These are phyloP conservation scores for Pachycephus smyrnensis DNA, from an alignment of 2,888 invertebrate species.

Conservation along the genomic window DNA sequence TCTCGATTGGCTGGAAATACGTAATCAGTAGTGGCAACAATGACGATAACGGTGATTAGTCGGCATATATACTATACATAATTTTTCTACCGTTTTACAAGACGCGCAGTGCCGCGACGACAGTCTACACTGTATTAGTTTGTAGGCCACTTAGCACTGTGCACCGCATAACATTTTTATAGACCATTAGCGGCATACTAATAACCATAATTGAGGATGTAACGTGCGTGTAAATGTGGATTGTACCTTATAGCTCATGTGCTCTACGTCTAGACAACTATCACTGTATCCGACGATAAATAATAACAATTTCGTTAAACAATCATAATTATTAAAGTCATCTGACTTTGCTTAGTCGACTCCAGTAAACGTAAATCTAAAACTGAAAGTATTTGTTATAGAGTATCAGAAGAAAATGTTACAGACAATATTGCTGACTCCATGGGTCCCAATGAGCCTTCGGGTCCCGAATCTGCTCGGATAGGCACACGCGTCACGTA, in stretches of 20 bases:
- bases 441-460: neutral
- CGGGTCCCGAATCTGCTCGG: neutral
- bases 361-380: neutral
- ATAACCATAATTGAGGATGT: constrained; percentile 11
- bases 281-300: neutral
- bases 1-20: neutral
- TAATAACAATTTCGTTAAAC: neutral
- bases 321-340: neutral
- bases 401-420: neutral
- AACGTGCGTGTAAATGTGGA: constrained; percentile 11
- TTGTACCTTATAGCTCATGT: neutral
- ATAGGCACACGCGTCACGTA: neutral
- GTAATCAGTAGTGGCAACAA: neutral
- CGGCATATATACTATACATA: neutral
- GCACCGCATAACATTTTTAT: constrained; percentile 1
- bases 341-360: neutral
- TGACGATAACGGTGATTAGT: neutral
- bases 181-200: constrained; percentile 6
- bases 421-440: neutral
- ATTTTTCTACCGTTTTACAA: neutral
- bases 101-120: neutral
- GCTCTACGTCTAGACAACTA: neutral
- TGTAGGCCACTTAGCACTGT: constrained; percentile 17
- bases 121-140: constrained; percentile 15
- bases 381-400: neutral